Evolutionary conservation across 2,797 vertebrate species (phyloP), one percentile per base, ranked within the genome.

Genomic region (Sebastes variabilis): DNA sequence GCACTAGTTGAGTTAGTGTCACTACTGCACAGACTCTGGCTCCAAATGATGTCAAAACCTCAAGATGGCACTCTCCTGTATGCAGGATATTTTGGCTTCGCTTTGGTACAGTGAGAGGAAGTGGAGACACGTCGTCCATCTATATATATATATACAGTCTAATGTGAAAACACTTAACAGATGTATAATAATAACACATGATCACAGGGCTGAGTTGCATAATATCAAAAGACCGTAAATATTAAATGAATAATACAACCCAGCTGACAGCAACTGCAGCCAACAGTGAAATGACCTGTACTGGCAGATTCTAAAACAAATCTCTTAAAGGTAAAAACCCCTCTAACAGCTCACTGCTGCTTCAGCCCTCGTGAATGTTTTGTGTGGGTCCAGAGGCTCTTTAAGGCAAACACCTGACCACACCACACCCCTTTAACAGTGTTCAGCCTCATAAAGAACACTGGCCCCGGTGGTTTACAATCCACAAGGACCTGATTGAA

Each of bases 371-470:
- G 24, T 87, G 66, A 83, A 75, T 64, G 79, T 74, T 87, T 80
- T 71, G 86, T 88, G 65, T 70, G 84, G 49, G 71, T 90, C 85
- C 66, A 72, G 84, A 83, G 92, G 83, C 72, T 93, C 87, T 92
- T 93, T 81, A 85, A 90, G 88, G 82, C 82, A 77, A 90, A 90
- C 91, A 93, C 93, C 89, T 89, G 87, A 94, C 79, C 68, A 49
- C 85, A 75, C 88, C 75, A 72, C 77, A 14, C 79, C 77, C 70
- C 78, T 86, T 89, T 89, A 91, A 92, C 83, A 80, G 81, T 61
- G 78, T 59, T 88, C 64, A 55, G 14, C 75, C 75, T 79, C 80
- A 77, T 92, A 90, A 94, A 93, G 87, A 83, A 82, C 79, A 67
- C 67, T 25, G 20, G 77, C 38, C 66, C 81, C n/a, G 69, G 55